Evolutionary conservation across 2,113 vertebrate species (phyloP), one percentile per base, ranked within the genome.

Genomic region (Chrysochloris asiatica): DNA sequence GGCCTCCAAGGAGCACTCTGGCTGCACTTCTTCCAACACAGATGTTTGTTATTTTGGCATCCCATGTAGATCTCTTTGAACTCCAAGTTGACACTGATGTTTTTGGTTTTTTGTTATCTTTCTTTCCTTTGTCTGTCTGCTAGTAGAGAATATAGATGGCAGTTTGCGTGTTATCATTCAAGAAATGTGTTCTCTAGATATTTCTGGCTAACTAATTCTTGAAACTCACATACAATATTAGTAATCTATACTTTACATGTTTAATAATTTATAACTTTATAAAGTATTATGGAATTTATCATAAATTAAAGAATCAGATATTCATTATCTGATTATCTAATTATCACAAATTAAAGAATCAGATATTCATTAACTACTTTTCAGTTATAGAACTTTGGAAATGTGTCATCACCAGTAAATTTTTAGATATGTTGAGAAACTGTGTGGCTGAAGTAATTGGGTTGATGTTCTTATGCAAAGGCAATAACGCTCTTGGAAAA

Each of bases 271-370:
- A 38, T 50, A 67, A 50, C 26, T 65, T 4, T 16, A 36, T 84
- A 36, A 87, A 67, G 71, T 82, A 69, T 61, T 14, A 88, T 54
- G 16, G 6, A 2, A 69, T 76, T 50, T 94, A 78, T 84, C 89
- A 33, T 89, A 0, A 88, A 24, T 50, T 13, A 69, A 81, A 85
- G 26, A 92, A 71, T 61, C 47, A 59, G 12, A 54, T 65, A 86
- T 65, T 75, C 65, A 67, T 48, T 92, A 80, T 88, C 5, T 77
- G n/a, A n/a, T n/a, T n/a, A n/a, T n/a, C n/a, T n/a, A n/a, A n/a
- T 50, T 94, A 78, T 84, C 89, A 33, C 87, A 0, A 88, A 24
- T 50, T 13, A 69, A 81, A 85, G 9, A 50, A 38, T 84, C 50
- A 59, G 12, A 54, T 65, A 86, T 65, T 75, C 65, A 67, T 48